Base-by-base conservation (phyloP, 2,888 invertebrate species). In the Hypolimnas misippus region DNA sequence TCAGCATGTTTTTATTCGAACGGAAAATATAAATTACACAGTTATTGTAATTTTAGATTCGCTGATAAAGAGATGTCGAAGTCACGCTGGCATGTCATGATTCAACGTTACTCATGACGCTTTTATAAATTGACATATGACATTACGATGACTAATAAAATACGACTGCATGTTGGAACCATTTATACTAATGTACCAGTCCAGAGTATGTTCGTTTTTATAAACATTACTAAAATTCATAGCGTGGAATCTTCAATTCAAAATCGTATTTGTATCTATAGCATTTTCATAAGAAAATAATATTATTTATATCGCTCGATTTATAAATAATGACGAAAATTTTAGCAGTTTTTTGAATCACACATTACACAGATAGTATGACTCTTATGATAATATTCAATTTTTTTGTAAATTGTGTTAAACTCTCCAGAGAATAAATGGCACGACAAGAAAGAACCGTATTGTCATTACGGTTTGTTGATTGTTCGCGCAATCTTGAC, bases 141-240 rank as follows among this genome's bases (percentile, higher is more conserved):
- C 21, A 51, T 51, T 44, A 35, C 29, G 14, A 57, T 64, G 64
- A 64, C 40, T 60, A 60, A 64, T 61, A 16, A 6, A 4, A 63
- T 51, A 17, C 2, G 38, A 6, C 14, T 14, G 33, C 33, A 33
- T 10, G 1, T 2, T 33, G 2, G 7, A 8, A 33, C 33, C 7
- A 10, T 6, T 2, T 4, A 8, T 7, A 10, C 10, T 33, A 8
- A 33, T 33, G 8, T 8, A 7, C 7, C 4, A 33, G 33, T 8
- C 8, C 2, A 8, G 8, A 1, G 10, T 1, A 7, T 33, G 10
- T 8, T 25, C 5, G 25, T 25, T n/a, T n/a, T n/a, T n/a, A n/a
- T n/a, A n/a, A n/a, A n/a, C n/a, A n/a, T n/a, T n/a, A n/a, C n/a
- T n/a, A n/a, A n/a, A n/a, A n/a, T n/a, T n/a, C n/a, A n/a, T n/a